These are phyloP conservation scores for Rhyacophila evoluta DNA, from an alignment of 2,888 invertebrate species.

Conservation along the genomic window DNA sequence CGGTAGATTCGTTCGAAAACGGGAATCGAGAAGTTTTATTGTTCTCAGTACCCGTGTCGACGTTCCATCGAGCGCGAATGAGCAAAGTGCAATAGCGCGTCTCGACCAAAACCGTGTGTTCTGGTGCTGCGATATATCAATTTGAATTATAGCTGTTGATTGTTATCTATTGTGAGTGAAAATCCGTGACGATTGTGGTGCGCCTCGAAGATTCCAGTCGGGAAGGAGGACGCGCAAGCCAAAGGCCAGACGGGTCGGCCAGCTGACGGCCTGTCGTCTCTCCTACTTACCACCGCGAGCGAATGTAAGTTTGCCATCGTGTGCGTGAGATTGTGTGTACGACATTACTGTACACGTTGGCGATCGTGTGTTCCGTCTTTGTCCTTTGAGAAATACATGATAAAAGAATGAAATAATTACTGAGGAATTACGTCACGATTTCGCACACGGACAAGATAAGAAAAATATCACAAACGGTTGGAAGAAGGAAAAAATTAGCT, in stretches of 20 bases:
- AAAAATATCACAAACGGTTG: no score
- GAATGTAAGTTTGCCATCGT: conserved; percentile 8
- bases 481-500: no score
- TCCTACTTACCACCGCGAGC: conserved; percentile 8
- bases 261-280: conserved; percentile 12
- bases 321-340: conserved; percentile 21
- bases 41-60: conserved; percentile 21
- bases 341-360: neutral
- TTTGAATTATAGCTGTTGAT: conserved; percentile 5
- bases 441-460: no score
- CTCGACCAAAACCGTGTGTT: conserved; percentile 27
- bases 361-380: neutral
- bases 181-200: conserved; percentile 5
- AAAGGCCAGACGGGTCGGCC: conserved; percentile 27
- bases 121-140: neutral
- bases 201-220: neutral
- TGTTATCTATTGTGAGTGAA: neutral
- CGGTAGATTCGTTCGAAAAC: conserved; percentile 1
- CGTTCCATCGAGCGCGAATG: conserved; percentile 16
- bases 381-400: neutral
- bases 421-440: neutral
- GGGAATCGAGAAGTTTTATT: neutral
- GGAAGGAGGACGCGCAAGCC: neutral
- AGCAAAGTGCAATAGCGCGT: conserved; percentile 39
- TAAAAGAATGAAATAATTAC: neutral